phyloP scores from a whole-genome alignment of 2,888 invertebrate genomes.

The Drosophila sordidula region DNA sequence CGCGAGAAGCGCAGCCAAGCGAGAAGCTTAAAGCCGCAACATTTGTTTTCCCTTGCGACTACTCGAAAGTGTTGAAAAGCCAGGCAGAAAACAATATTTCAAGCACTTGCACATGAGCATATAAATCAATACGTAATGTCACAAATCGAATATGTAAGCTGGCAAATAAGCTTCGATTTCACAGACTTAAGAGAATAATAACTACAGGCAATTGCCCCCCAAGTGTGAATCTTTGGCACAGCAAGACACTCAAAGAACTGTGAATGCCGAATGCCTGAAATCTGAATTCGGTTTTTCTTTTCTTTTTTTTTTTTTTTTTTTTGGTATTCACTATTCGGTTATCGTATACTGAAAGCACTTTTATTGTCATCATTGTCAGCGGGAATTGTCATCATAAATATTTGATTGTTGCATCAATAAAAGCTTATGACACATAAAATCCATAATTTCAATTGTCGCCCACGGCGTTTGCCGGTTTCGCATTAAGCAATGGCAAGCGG shows the following conservation, averaged over 20 bases:
- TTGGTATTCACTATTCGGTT: constrained; percentile 7
- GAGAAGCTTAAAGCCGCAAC: too few species aligned
- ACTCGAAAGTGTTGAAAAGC: too few species aligned
- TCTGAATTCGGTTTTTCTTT: background rate
- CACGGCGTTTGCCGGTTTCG: constrained; percentile 33
- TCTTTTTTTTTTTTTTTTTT: background rate
- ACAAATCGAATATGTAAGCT: constrained; percentile 3
- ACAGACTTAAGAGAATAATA: background rate
- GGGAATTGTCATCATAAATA: constrained; percentile 80
- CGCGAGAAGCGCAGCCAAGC: too few species aligned
- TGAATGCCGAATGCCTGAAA: constrained; percentile 1
- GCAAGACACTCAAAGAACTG: background rate
- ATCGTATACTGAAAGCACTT: constrained; percentile 63
- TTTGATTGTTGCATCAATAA: constrained; percentile 81
- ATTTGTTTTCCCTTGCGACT: too few species aligned
- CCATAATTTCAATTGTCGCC: constrained; percentile 80
- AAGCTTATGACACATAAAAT: constrained; percentile 80
- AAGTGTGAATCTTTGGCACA: too few species aligned
- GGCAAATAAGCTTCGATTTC: constrained; percentile 20
- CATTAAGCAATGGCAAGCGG: background rate
- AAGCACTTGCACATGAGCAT: too few species aligned
- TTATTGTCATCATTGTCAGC: constrained; percentile 78
- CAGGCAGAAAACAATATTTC: too few species aligned
- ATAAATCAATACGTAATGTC: constrained; percentile 5
- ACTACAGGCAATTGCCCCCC: too few species aligned